A percentile compares a stretch with the other conserved stretches of the same genome.
phyloP scores from a whole-genome alignment of 2,888 invertebrate species.

The Petrolisthes cinctipes region DNA sequence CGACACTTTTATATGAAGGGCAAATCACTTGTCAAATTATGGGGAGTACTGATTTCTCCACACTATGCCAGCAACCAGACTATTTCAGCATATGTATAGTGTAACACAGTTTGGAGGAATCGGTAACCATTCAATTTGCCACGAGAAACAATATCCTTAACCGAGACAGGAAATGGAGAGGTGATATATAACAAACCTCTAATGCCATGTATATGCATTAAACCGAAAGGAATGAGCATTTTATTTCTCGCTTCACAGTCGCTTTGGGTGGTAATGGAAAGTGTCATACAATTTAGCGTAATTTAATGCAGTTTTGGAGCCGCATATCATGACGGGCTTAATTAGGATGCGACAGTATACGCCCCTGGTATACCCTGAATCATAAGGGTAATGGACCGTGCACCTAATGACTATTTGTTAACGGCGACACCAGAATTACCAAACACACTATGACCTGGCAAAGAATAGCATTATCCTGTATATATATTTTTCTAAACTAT shows the following conservation, averaged over 20 bases:
- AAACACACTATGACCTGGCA: background rate
- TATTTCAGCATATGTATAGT: too few relatives aligned
- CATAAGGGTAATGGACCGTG: background rate
- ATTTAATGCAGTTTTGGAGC: conserved; percentile 11
- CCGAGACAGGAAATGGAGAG: too few relatives aligned
- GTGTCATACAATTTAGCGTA: background rate
- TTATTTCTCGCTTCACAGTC: background rate
- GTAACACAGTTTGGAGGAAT: too few relatives aligned
- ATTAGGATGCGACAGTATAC: conserved; percentile 12
- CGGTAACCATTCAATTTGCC: too few relatives aligned
- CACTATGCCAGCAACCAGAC: too few relatives aligned
- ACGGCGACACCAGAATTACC: background rate
- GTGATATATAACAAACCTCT: too few relatives aligned
- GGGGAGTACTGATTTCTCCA: too few relatives aligned
- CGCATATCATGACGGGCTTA: conserved; percentile 5
- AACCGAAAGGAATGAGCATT: background rate
- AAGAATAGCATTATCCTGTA: background rate
- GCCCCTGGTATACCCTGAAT: background rate
- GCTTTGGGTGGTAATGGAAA: conserved; percentile 4
- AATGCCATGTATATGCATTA: too few relatives aligned
- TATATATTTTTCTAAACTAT: background rate
- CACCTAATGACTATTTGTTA: conserved; percentile 6
- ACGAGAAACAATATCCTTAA: too few relatives aligned
- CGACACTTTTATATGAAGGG: too few relatives aligned
- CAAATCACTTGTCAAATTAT: too few relatives aligned